These are phyloP conservation scores for Leucozona laternaria DNA, from an alignment of 2,888 invertebrate genomes.

Conservation along the genomic window DNA sequence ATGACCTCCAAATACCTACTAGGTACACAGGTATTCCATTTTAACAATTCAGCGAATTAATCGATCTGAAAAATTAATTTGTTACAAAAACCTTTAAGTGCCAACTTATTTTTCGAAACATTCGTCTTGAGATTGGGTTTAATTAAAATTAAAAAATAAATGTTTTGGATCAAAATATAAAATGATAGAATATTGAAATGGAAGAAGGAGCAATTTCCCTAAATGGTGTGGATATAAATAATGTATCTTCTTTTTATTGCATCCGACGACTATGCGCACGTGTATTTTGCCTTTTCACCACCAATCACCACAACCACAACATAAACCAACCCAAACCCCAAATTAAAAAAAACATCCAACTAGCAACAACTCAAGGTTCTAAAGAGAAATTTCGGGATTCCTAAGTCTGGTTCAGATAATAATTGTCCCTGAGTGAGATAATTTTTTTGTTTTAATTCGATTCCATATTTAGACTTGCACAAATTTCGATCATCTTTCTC, in stretches of 20 bases:
- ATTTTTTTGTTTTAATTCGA: background rate
- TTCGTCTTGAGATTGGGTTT: background rate
- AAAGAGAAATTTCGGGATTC: background rate
- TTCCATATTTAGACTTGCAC: background rate
- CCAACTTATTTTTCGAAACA: background rate
- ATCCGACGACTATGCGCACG: constrained; percentile 18
- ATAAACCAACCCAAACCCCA: background rate
- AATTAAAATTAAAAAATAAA: background rate
- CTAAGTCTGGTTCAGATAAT: background rate
- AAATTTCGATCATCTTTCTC: background rate
- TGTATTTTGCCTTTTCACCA: constrained; percentile 2
- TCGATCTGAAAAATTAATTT: background rate
- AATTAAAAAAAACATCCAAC: background rate
- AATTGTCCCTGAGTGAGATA: background rate
- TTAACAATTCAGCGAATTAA: background rate
- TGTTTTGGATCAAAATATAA: background rate
- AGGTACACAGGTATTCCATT: too few relatives aligned
- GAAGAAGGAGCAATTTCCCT: constrained; percentile 10
- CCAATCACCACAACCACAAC: background rate
- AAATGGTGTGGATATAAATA: constrained; percentile 24
- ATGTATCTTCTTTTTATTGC: background rate
- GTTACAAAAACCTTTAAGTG: background rate
- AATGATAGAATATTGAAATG: background rate
- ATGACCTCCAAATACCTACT: background rate
- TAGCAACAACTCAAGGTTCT: constrained; percentile 18